Evolutionary conservation across 2,797 vertebrate species (phyloP), one percentile per base, ranked within the genome.

Genomic region (Anniella stebbinsi): DNA sequence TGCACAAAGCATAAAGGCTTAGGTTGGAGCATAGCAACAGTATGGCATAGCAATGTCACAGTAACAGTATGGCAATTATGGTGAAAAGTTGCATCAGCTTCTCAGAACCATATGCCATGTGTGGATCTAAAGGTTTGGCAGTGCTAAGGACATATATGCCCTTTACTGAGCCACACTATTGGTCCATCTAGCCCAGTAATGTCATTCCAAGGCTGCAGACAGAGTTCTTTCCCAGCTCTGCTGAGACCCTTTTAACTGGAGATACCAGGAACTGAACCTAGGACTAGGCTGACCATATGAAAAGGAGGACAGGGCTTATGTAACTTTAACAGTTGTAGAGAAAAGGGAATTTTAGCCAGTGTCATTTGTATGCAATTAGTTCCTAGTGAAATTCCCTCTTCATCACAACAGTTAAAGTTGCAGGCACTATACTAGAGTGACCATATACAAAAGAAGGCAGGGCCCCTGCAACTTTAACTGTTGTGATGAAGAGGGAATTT

Each of bases 121-220:
- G 8, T 13, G 36, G 54, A 75, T 38, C 23, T 41, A 60, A 8
- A 28, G 21, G 21, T n/a, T 2, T 54, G 33, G 51, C 15, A 18
- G 33, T 48, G 33, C 0, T 0, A 69, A 91, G 51, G 86, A 76
- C 91, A 87, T 92, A 90, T 87, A 66, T 41, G 25, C 92, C 57
- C 87, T 11, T 89, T 91, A 69, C 83, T 91, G 45, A 91, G 85
- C 41, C 69, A 57, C 8, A 84, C 30, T 21, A n/a, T 9, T 66
- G 1, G 30, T 84, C 9, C 21, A 54, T 54, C 11, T 36, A 54
- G 41, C 18, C 18, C 30, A 23, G 33, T 51, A 33, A 33, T 25
- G 23, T 80, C 33, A 51, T 17, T 84, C 45, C 10, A 15, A 25
- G 60, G 9, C 5, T 30, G 60, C n/a, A 36, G 21, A 18, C 21